Evolutionary conservation across 2,113 vertebrate species (phyloP), one percentile per base, ranked within the genome.

Genomic region (Panurus biarmicus): DNA sequence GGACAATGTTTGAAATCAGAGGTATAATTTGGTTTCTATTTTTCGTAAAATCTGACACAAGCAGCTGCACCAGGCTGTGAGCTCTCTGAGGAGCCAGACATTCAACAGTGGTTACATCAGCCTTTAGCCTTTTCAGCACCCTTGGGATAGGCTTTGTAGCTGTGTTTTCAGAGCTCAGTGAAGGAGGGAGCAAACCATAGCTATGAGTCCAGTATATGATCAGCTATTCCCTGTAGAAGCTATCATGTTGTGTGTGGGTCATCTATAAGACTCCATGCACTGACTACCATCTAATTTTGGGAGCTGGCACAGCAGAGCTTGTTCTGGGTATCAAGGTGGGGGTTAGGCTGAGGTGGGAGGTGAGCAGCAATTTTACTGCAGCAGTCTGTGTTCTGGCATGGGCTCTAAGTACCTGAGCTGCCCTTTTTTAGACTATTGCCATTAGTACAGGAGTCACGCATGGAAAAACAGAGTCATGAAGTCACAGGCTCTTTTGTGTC

Each of bases 1-100:
- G 94, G 89, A 36, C 69, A 94, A 91, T 93, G 8, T 65, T 94
- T 82, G 91, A 87, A 64, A 74, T 53, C 69, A 82, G 42, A 47
- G 29, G 42, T 87, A 36, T 91, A 75, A 72, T 87, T 71, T 86
- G 85, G 67, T 81, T 74, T 97, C 75, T 79, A 2, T 94, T 95
- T 95, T 93, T 93, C 51, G 40, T 64, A 76, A 76, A 97, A 87
- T 54, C 67, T 91, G 93, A 94, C 91, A 96, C 87, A 96, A 96
- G 82, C 95, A 97, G 94, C 95, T 95, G 95, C 83, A 93, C 58
- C 69, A 83, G n/a, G 36, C 60, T 69, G 53, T 61, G 77, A 95
- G 56, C 15, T 76, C 40, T 72, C 72, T 26, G 67, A 88, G 65
- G 85, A 83, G 94, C 82, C 91, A 89, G 61, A 65, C 84, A 87